These are phyloP conservation scores for Monarcha castaneiventris DNA, from an alignment of 2,113 vertebrate genomes.

Conservation along the genomic window DNA sequence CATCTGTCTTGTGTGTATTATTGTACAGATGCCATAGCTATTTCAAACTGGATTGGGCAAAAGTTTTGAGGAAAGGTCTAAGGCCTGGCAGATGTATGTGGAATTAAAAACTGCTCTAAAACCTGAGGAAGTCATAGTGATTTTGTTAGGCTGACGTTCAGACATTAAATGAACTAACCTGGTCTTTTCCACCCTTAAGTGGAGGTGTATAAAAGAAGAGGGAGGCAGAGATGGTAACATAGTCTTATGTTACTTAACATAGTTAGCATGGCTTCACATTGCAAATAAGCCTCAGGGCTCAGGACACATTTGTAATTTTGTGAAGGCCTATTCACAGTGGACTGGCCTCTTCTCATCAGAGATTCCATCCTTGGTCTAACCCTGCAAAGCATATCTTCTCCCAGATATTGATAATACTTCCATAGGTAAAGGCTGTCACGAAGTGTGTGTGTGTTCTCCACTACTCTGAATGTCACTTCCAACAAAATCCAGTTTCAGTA, in stretches of 20 bases:
- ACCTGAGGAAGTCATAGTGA: not conserved
- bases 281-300: not conserved
- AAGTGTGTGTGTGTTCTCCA: not conserved
- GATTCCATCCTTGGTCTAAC: not conserved
- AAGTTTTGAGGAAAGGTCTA: not conserved
- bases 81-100: not conserved
- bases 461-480: not conserved
- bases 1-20: not conserved
- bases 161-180: not conserved
- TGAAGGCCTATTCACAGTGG: not conserved
- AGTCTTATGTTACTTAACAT: not conserved
- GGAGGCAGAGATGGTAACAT: not conserved
- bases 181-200: not conserved
- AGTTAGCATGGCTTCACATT: not conserved
- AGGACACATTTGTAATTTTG: not conserved
- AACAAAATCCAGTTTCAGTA: not conserved
- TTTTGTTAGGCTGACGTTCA: not conserved
- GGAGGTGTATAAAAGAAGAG: not conserved
- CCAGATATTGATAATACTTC: not conserved
- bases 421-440: not conserved
- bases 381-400: not conserved
- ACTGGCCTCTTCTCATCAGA: not conserved
- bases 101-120: not conserved
- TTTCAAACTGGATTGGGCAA: not conserved
- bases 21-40: not conserved